These are phyloP conservation scores for Phalacrocorax carbo DNA, from an alignment of 2,113 vertebrate genomes.

Conservation along the genomic window DNA sequence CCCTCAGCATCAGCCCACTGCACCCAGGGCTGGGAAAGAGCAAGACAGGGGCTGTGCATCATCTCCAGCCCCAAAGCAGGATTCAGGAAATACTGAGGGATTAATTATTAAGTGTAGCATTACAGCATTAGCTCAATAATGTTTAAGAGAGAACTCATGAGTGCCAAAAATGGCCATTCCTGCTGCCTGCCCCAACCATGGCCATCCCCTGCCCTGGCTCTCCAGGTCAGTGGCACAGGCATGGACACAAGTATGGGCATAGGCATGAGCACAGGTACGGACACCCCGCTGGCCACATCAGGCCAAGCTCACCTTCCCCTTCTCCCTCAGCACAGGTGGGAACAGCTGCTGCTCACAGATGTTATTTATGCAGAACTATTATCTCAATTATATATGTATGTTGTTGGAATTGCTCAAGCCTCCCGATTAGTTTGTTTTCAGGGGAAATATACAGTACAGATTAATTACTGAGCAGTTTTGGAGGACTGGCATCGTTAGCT, in stretches of 20 bases:
- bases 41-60: neutral
- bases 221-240: neutral
- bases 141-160: fast-evolving
- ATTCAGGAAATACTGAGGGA: neutral
- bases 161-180: neutral
- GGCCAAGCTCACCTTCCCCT: neutral
- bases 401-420: slow-evolving; percentile 27
- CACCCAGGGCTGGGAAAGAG: neutral
- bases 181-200: fast-evolving
- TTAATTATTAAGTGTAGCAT: neutral
- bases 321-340: slow-evolving; percentile 26
- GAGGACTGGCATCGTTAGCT: neutral
- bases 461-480: slow-evolving; percentile 11
- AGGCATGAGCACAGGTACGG: fast-evolving
- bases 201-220: neutral
- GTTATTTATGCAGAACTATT: slow-evolving; percentile 57
- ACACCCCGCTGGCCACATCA: fast-evolving
- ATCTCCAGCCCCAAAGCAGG: neutral
- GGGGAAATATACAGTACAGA: slow-evolving; percentile 25
- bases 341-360: slow-evolving; percentile 70
- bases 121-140: fast-evolving
- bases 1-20: neutral
- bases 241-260: fast-evolving
- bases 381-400: slow-evolving; percentile 59
- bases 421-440: slow-evolving; percentile 40